Base-by-base conservation (phyloP, 2,888 invertebrate species). In the Dicycla oo region DNA sequence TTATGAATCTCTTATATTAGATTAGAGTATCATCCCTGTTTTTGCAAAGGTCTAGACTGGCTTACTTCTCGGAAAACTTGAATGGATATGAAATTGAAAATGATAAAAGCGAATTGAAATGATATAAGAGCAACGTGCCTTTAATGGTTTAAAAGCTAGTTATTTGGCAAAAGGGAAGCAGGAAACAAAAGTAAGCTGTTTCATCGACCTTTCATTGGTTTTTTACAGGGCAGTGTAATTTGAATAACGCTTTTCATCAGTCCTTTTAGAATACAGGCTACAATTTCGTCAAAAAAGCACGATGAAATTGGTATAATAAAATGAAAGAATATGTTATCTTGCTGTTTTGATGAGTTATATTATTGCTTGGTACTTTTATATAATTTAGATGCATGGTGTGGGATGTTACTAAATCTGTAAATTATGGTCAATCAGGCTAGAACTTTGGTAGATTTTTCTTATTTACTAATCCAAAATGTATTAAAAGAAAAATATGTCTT, bases 301-400 rank as follows among this genome's bases (percentile, higher is more conserved):
- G 30, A 30, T 4, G 30, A 30, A 3, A 3, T 30, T 4, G 4
- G 2, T 30, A 30, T 30, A 30, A 4, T 30, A 30, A 30, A 30
- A 30, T 30, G 30, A 30, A 30, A 30, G 30, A 30, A 30, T 30
- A 30, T 4, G 30, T 30, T 30, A 47, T 30, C 13, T 20, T 15
- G 2, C 3, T 57, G 51, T 57, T 53, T 23, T 53, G 38, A 49
- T 13, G 11, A n/a, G 23, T 57, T 45, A 13, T 7, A 56, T 0
- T 51, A 15, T 53, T 20, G 20, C 20, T 72, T 75, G 15, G 23
- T 18, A 20, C 30, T 30, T 30, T 30, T 30, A 2, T 20, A 47
- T 43, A 1, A 54, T 45, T 54, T 53, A 34, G 13, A 67, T 58
- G 68, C 80, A 75, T 75, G 75, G 38, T 60, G 49, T 75, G 30